Base-by-base conservation (phyloP, 2,888 invertebrate species). In the Caenorhabditis japonica region DNA sequence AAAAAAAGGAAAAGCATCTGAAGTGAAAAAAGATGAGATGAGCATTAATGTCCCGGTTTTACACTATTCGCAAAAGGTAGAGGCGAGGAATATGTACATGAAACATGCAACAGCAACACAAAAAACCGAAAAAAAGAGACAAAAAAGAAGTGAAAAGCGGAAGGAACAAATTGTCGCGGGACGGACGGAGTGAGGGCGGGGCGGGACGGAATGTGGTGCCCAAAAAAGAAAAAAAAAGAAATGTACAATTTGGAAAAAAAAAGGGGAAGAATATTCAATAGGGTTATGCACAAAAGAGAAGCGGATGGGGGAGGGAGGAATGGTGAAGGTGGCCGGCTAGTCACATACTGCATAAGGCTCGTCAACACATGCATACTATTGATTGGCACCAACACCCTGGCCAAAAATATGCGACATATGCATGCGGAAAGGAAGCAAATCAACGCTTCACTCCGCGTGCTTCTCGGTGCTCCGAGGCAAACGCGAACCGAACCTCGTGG, bases 351-450 rank as follows among this genome's bases (percentile, higher is more conserved):
- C 66, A 56, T 51, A 56, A 66, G 36, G 56, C 56, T 56, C 66
- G 66, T 66, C 66, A 66, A 56, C 66, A 66, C 66, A 66, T 66
- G 56, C 66, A 66, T 66, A 66, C 56, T 66, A 66, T 66, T 66
- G 66, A 66, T 66, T 66, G 56, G 66, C 56, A 56, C 56, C 56
- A 66, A 56, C 66, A 58, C 66, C 66, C 66, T 66, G 49, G 47
- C 56, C 51, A 51, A 66, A 64, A 66, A 66, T 66, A 44, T 43
- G 66, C 66, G 56, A 66, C 66, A 66, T 66, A 47, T 64, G 66
- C 66, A 43, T 51, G 66, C 66, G 66, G 66, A 56, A 49, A n/a
- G n/a, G n/a, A n/a, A 43, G 47, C 51, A 51, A 66, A 66, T 66
- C 56, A 56, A 36, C 56, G 56, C 39, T 34, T 33, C 46, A 34